Conservation (phyloP, 2,888 invertebrate genomes). For the Macaria liturata region DNA sequence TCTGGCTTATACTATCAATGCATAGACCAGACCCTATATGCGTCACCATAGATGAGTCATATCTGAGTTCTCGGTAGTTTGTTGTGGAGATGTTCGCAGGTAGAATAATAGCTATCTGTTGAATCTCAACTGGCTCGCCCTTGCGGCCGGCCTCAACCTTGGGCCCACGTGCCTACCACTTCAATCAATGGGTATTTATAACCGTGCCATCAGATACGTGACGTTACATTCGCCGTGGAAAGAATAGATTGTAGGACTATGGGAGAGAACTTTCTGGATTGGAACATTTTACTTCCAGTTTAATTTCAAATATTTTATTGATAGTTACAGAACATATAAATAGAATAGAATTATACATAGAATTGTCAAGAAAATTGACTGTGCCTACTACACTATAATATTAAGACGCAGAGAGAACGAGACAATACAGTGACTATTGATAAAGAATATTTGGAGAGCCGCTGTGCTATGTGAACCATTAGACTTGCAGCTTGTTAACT, state of each 20-base stretch:
- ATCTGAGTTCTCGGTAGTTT: slow-evolving; percentile 30
- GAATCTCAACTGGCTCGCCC: slow-evolving; percentile 57
- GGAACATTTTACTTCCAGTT: too few relatives aligned
- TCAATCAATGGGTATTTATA: slow-evolving; percentile 40
- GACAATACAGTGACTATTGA: too few relatives aligned
- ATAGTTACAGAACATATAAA: too few relatives aligned
- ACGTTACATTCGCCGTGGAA: slow-evolving; percentile 1
- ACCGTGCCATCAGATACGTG: slow-evolving; percentile 16
- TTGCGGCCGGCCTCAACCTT: slow-evolving; percentile 53
- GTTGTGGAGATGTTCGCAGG: slow-evolving; percentile 33
- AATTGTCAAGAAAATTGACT: too few relatives aligned
- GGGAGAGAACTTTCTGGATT: background rate
- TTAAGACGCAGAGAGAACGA: too few relatives aligned
- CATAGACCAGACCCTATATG: background rate
- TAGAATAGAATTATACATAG: too few relatives aligned
- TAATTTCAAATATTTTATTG: too few relatives aligned
- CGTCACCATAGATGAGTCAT: slow-evolving; percentile 31
- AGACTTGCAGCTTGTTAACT: too few relatives aligned
- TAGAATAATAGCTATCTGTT: slow-evolving; percentile 43
- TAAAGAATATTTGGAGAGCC: too few relatives aligned
- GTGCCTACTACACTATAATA: too few relatives aligned
- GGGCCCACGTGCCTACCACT: slow-evolving; percentile 55
- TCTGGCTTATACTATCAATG: too few relatives aligned
- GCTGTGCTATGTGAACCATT: too few relatives aligned
- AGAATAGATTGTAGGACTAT: background rate